Conservation (phyloP, 2,113 vertebrate genomes). For the Charadrius vociferus region DNA sequence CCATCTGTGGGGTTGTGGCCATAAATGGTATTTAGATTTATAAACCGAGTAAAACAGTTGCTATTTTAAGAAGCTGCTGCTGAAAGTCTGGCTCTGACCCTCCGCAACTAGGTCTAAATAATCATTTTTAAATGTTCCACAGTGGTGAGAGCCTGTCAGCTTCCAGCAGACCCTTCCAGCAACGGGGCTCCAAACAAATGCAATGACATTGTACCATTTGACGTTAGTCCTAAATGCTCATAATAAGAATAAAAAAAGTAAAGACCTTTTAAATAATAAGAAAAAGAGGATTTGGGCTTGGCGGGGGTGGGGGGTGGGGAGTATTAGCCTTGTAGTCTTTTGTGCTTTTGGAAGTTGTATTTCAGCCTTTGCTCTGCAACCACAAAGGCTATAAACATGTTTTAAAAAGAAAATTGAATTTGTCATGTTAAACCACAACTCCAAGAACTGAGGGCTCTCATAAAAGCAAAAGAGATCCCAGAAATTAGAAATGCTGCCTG, state of each 20-base stretch:
- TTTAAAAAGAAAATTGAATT: background rate
- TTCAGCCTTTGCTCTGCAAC: background rate
- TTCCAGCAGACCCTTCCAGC: background rate
- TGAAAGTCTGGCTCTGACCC: background rate
- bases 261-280: background rate
- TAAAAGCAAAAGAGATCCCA: background rate
- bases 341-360: background rate
- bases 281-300: background rate
- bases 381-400: background rate
- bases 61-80: slow-evolving; percentile 59
- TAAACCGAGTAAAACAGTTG: background rate
- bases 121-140: background rate
- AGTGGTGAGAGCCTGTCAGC: background rate
- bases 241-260: background rate
- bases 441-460: background rate
- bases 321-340: background rate
- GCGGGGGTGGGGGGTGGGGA: too few relatives aligned
- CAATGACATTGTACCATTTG: background rate
- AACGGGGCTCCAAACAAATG: background rate
- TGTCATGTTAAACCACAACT: background rate
- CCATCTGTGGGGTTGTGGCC: background rate
- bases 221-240: background rate
- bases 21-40: slow-evolving; percentile 53
- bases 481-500: background rate
- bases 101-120: background rate